These are phyloP conservation scores for Colius striatus DNA, from an alignment of 2,113 vertebrate genomes.

Conservation along the genomic window DNA sequence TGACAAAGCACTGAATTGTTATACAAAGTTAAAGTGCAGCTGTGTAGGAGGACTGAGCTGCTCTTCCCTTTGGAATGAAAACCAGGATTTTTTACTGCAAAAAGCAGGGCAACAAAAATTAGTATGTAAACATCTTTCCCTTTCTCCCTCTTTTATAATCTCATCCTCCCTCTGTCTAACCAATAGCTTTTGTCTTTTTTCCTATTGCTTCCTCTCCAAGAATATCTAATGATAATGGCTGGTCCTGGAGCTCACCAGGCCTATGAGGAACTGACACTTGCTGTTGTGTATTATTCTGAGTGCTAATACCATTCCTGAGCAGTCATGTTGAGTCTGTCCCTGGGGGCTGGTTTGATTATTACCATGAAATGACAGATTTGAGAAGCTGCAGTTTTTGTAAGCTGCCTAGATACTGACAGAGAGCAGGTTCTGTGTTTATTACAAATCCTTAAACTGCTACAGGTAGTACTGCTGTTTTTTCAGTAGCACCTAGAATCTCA, in stretches of 20 bases:
- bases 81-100: background rate
- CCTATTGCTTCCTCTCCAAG: background rate
- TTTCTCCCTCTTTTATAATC: background rate
- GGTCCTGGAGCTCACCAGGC: background rate
- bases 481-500: background rate
- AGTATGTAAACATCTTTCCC: background rate
- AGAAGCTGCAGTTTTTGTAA: background rate
- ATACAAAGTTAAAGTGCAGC: background rate
- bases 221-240: background rate
- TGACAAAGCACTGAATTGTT: background rate
- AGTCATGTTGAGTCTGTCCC: background rate
- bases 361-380: background rate
- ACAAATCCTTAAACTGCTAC: background rate
- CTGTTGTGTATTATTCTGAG: background rate
- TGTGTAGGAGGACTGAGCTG: background rate
- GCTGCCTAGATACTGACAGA: background rate
- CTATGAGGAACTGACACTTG: background rate
- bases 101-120: background rate
- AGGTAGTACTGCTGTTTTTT: background rate
- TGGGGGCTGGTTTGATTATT: conserved; percentile 5
- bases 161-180: background rate
- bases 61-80: background rate
- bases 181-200: background rate
- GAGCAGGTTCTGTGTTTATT: background rate
- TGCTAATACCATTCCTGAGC: background rate